Percentiles rank a stretch among this genome's conserved stretches.
Evolutionary conservation across 2,888 invertebrate species (phyloP).

Genomic region (Chesias legatella): DNA sequence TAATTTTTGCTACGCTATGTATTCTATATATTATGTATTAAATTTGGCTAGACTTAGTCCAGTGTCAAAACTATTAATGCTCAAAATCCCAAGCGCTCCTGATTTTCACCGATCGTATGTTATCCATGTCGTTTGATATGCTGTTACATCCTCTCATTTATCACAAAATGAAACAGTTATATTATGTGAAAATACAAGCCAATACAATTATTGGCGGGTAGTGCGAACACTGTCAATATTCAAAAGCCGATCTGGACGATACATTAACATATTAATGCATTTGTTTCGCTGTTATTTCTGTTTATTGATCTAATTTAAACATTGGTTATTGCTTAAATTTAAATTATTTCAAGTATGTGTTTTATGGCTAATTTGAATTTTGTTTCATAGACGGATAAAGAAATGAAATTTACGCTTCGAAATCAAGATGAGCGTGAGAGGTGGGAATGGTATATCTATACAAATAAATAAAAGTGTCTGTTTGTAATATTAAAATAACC

Average conservation of each 20-base stretch:
- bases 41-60: too few species aligned
- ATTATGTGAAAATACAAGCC: conserved; percentile 32
- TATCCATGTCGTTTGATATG: conserved; percentile 29
- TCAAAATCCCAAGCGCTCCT: background rate
- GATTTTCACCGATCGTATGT: conserved; percentile 19
- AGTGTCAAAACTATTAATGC: too few species aligned
- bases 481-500: too few species aligned
- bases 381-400: too few species aligned
- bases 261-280: conserved; percentile 43
- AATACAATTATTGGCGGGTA: conserved; percentile 43
- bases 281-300: conserved; percentile 30
- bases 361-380: too few species aligned
- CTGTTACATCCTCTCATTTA: conserved; percentile 37
- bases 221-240: conserved; percentile 45
- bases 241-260: conserved; percentile 29
- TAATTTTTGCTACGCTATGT: too few species aligned
- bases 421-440: too few species aligned
- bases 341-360: background rate
- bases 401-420: too few species aligned
- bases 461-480: too few species aligned
- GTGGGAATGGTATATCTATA: too few species aligned
- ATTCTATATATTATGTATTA: too few species aligned
- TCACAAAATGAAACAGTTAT: conserved; percentile 44
- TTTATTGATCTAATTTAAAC: conserved; percentile 16
- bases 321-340: conserved; percentile 5